Evolutionary conservation across 2,888 invertebrate genomes (phyloP).

Genomic region (Autographa gamma): DNA sequence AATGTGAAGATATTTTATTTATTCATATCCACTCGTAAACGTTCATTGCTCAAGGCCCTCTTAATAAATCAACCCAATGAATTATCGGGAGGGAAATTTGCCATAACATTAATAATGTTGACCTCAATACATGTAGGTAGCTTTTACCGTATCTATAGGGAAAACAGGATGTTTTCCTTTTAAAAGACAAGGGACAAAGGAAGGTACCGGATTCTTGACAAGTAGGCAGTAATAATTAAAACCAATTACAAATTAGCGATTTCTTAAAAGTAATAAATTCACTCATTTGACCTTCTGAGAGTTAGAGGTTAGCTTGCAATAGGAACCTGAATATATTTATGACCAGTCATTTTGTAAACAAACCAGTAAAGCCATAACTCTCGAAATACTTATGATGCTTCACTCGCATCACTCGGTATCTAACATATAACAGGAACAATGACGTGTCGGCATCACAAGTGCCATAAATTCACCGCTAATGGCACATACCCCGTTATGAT

Average conservation of each 20-base stretch:
- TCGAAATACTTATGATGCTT: slow-evolving; percentile 6
- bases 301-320: no score
- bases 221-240: not conserved
- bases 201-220: not conserved
- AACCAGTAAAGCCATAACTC: slow-evolving; percentile 9
- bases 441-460: slow-evolving; percentile 49
- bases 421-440: slow-evolving; percentile 44
- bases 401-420: slow-evolving; percentile 36
- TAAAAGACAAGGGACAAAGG: not conserved
- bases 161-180: slow-evolving; percentile 1
- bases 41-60: not conserved
- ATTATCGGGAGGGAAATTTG: slow-evolving; percentile 14
- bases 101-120: not conserved
- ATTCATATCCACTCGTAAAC: slow-evolving; percentile 3
- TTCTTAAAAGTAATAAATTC: no score
- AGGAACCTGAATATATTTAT: not conserved
- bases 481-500: slow-evolving; percentile 61
- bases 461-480: slow-evolving; percentile 57
- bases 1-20: not conserved
- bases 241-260: not conserved
- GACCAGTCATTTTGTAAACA: not conserved
- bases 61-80: slow-evolving; percentile 1
- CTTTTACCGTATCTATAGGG: not conserved
- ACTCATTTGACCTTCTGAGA: no score
- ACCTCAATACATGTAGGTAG: slow-evolving; percentile 1